phyloP scores from a whole-genome alignment of 2,888 invertebrate genomes.

The Nomada ferruginata region DNA sequence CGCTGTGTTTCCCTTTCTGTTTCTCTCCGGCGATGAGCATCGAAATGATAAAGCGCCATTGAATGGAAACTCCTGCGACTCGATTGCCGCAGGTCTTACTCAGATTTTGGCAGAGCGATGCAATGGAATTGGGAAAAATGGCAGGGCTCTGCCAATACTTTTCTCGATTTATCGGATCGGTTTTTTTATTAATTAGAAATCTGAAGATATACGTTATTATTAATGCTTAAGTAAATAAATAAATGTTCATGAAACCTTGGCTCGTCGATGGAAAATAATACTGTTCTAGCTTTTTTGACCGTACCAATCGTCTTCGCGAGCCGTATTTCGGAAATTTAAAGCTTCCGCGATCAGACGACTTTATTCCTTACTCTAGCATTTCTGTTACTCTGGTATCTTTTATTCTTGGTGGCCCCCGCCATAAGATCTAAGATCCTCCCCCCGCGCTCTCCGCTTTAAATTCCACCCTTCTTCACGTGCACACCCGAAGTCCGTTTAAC shows the following conservation, averaged over 20 bases:
- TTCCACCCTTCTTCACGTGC: constrained; percentile 36
- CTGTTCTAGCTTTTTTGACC: too few species aligned
- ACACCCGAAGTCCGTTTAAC: constrained; percentile 41
- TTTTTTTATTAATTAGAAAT: too few species aligned
- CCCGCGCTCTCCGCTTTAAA: constrained; percentile 6
- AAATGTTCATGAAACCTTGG: too few species aligned
- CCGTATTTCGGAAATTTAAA: constrained; percentile 28
- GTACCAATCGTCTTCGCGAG: too few species aligned
- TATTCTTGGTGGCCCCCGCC: too few species aligned
- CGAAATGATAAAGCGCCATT: constrained; percentile 11
- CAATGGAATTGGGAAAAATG: neutral
- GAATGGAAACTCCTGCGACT: constrained; percentile 7
- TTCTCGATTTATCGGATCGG: too few species aligned
- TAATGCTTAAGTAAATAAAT: too few species aligned
- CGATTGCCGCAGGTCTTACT: constrained; percentile 10
- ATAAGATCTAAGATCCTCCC: too few species aligned
- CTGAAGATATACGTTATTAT: too few species aligned
- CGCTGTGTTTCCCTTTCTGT: neutral
- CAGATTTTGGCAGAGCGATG: constrained; percentile 23
- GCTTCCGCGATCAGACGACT: constrained; percentile 32
- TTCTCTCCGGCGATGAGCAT: neutral
- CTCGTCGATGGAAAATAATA: too few species aligned
- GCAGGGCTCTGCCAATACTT: too few species aligned
- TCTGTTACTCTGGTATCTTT: neutral
- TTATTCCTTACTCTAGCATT: constrained; percentile 46